Evolutionary conservation across 37 sponge, comb jelly and placozoan species (phyloP).

Genomic region (Ephydatia muelleri): DNA sequence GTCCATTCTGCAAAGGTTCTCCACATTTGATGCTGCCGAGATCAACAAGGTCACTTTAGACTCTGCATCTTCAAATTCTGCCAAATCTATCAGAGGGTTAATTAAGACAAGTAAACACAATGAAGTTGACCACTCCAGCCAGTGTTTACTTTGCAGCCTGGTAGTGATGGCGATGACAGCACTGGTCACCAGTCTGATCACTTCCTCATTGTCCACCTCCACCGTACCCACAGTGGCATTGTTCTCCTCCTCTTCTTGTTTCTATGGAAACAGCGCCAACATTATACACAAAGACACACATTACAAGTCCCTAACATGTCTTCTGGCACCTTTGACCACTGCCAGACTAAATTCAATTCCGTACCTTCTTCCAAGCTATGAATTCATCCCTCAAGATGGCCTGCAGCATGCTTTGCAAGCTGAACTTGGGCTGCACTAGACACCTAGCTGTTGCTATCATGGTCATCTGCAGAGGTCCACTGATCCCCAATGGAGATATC

Average conservation of each 20-base stretch:
- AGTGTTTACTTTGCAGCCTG: conserved; percentile 78
- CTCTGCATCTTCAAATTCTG: conserved; percentile 74
- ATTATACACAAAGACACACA: no score
- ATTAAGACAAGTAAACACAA: not conserved
- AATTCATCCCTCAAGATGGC: conserved; percentile 84
- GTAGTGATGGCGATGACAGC: conserved; percentile 59
- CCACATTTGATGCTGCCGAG: conserved; percentile 63
- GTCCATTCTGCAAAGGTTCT: conserved; percentile 86
- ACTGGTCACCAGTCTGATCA: conserved; percentile 55
- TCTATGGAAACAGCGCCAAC: conserved; percentile 19
- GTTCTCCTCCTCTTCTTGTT: conserved; percentile 39
- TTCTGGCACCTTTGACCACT: not conserved
- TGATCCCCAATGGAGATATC: conserved; percentile 55
- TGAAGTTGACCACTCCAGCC: no score
- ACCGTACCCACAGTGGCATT: conserved; percentile 40
- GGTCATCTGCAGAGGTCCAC: conserved; percentile 76
- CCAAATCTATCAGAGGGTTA: conserved; percentile 54
- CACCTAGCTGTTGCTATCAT: conserved; percentile 84
- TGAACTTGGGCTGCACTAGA: conserved; percentile 72
- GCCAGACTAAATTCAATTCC: no score
- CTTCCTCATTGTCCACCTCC: conserved; percentile 46
- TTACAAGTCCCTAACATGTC: not conserved
- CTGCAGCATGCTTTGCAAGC: conserved; percentile 66
- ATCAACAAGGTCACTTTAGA: conserved; percentile 70
- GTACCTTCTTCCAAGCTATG: conserved; percentile 78